A percentile compares a stretch with the other conserved stretches of the same genome.
phyloP scores from a whole-genome alignment of 2,113 vertebrate genomes.

The Pteropus alecto region DNA sequence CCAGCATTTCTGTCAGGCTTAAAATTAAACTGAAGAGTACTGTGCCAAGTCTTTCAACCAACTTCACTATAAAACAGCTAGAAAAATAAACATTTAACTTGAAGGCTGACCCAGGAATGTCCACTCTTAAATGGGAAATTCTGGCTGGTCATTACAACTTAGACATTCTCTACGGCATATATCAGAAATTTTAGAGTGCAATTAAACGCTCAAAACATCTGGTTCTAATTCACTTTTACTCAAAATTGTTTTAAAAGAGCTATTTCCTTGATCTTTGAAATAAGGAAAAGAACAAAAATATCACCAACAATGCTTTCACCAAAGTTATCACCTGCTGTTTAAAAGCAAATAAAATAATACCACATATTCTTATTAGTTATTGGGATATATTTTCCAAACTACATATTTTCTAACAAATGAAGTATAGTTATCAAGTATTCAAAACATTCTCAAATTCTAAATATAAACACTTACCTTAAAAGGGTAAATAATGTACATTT shows the following conservation, averaged over 20 bases:
- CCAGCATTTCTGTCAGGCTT: constrained; percentile 93
- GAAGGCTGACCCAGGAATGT: constrained; percentile 83
- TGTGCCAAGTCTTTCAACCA: constrained; percentile 88
- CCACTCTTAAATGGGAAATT: constrained; percentile 77
- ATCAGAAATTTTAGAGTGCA: constrained; percentile 69
- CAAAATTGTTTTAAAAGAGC: constrained; percentile 80
- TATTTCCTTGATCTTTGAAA: constrained; percentile 78
- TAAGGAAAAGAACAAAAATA: constrained; percentile 61
- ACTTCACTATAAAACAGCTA: constrained; percentile 89
- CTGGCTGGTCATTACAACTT: constrained; percentile 85
- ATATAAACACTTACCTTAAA: background rate
- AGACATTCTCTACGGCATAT: constrained; percentile 75
- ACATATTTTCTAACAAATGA: constrained; percentile 45
- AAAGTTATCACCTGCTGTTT: constrained; percentile 68
- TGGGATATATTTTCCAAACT: constrained; percentile 35
- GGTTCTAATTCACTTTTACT: constrained; percentile 82
- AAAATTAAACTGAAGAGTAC: constrained; percentile 90
- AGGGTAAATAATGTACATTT: background rate
- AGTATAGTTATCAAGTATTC: constrained; percentile 50
- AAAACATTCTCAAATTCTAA: background rate
- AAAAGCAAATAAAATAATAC: constrained; percentile 72
- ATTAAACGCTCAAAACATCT: constrained; percentile 85
- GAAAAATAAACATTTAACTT: constrained; percentile 88
- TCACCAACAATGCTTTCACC: constrained; percentile 46
- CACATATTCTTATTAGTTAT: constrained; percentile 62